Percentiles rank a stretch among this genome's conserved stretches.
phyloP scores from a whole-genome alignment of 2,113 vertebrate genomes.

The Anoplopoma fimbria region DNA sequence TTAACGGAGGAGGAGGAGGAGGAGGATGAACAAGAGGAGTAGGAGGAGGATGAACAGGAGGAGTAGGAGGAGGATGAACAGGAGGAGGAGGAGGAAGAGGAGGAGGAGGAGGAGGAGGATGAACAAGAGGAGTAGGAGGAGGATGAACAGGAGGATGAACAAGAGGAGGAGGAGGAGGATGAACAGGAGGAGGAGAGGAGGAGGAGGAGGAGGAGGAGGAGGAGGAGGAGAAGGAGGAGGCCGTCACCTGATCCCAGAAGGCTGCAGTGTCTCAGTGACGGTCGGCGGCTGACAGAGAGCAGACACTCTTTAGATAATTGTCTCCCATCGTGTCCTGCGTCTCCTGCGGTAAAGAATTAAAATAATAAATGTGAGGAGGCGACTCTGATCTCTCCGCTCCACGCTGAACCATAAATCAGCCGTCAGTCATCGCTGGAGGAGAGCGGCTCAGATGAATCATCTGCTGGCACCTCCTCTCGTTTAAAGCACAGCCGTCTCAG shows the following conservation, averaged over 20 bases:
- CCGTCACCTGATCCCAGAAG: constrained; percentile 56
- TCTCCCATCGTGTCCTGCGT: constrained; percentile 76
- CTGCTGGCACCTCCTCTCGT: constrained; percentile 74
- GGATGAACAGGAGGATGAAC: no score
- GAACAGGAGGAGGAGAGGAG: no score
- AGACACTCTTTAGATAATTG: constrained; percentile 83
- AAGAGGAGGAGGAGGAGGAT: no score
- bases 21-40: no score
- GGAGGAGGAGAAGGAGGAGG: constrained; percentile 20
- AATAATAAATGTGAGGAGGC: constrained; percentile 78
- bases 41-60: no score
- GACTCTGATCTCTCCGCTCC: constrained; percentile 77
- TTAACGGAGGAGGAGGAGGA: no score
- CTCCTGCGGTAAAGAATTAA: constrained; percentile 78
- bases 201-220: no score
- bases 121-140: no score
- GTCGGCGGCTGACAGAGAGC: constrained; percentile 72
- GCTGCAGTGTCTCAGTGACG: constrained; percentile 49
- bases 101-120: no score
- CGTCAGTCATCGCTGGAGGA: constrained; percentile 68
- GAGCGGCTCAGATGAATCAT: constrained; percentile 75
- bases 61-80: no score
- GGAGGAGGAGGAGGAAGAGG: no score
- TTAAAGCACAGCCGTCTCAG: constrained; percentile 69
- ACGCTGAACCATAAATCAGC: constrained; percentile 77